Evolutionary conservation across 2,888 invertebrate genomes (phyloP).

Genomic region (Aspidiotus destructor): DNA sequence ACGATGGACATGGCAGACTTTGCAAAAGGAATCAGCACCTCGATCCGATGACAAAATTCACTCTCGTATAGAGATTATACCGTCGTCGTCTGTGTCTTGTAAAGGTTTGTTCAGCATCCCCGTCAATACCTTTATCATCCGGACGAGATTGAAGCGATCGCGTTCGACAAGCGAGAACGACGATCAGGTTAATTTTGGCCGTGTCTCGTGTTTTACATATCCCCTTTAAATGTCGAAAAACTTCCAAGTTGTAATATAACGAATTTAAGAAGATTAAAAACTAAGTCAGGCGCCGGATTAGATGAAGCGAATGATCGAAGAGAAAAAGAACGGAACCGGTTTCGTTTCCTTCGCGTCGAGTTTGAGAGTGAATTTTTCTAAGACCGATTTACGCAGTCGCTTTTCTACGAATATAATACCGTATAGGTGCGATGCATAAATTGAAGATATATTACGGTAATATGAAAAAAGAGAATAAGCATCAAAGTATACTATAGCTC

Average conservation of each 20-base stretch:
- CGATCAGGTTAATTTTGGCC: not conserved
- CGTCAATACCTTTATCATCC: not conserved
- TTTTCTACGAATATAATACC: no score
- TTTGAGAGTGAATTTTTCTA: no score
- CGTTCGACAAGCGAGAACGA: not conserved
- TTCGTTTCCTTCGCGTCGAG: not conserved
- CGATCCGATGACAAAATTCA: no score
- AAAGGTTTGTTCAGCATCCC: not conserved
- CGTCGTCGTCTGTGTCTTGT: not conserved
- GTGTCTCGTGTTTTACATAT: not conserved
- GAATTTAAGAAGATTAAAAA: slow-evolving; percentile 10
- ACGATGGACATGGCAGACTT: not conserved
- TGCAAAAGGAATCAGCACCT: no score
- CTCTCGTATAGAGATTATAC: not conserved
- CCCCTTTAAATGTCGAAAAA: not conserved
- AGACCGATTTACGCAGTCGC: no score
- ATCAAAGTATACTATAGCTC: no score
- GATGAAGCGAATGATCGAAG: not conserved
- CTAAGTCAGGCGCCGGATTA: slow-evolving; percentile 14
- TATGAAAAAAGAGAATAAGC: no score
- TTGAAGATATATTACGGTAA: no score
- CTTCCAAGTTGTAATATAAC: not conserved
- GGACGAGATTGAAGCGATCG: not conserved
- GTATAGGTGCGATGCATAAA: no score
- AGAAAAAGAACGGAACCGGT: not conserved